A percentile compares a stretch with the other conserved stretches of the same genome.
Conservation (phyloP, 2,888 invertebrate genomes). For the Pristionchus mayeri region DNA sequence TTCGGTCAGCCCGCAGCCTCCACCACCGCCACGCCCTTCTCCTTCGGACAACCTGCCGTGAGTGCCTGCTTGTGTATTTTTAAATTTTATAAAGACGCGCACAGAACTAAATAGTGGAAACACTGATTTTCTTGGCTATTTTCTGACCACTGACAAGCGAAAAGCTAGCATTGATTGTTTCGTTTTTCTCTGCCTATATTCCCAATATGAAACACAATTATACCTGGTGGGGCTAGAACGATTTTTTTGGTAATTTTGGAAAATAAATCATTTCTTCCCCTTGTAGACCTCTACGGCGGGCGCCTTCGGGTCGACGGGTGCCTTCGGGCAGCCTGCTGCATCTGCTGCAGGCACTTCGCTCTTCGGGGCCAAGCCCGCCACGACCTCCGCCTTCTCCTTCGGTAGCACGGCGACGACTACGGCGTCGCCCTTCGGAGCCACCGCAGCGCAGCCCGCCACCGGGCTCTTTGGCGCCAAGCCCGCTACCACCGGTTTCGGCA, state of each 20-base stretch:
- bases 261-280: too few relatives aligned
- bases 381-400: constrained; percentile 78
- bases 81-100: too few relatives aligned
- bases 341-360: constrained; percentile 51
- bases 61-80: constrained; percentile 8
- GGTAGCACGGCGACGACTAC: constrained; percentile 50
- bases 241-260: too few relatives aligned
- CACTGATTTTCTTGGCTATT: too few relatives aligned
- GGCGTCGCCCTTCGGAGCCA: constrained; percentile 42
- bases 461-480: constrained; percentile 63
- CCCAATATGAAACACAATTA: too few relatives aligned
- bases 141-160: too few relatives aligned
- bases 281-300: constrained; percentile 63
- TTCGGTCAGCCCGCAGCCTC: constrained; percentile 78
- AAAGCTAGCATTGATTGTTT: too few relatives aligned
- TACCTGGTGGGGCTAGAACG: too few relatives aligned
- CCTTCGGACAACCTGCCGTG: constrained; percentile 46
- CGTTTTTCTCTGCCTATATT: too few relatives aligned
- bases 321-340: constrained; percentile 51
- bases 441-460: constrained; percentile 72
- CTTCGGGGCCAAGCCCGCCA: constrained; percentile 63
- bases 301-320: constrained; percentile 40
- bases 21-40: constrained; percentile 54
- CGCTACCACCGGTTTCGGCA: constrained; percentile 47
- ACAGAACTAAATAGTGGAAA: too few relatives aligned